Evolutionary conservation across 1,140 invertebrate genomes (phyloP), one percentile per base, ranked within the genome.

Genomic region (Metopolophium dirhodum): DNA sequence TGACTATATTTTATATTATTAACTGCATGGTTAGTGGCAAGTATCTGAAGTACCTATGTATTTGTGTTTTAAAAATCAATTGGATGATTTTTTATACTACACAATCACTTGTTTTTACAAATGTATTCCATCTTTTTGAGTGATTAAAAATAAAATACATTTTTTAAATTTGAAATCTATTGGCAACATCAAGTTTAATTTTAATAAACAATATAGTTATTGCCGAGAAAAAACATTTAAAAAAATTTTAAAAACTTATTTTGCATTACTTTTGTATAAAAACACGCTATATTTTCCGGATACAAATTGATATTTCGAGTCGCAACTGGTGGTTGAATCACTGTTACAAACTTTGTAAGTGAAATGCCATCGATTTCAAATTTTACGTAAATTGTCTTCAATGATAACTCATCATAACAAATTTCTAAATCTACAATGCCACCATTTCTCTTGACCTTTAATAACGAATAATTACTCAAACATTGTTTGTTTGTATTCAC

Each of bases 361-460:
- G 30, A 77, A 18, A 77, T 18, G 0, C 61, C 30, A 35, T 77
- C 61, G 4, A 77, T 77, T 77, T 77, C 61, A 77, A 77, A 77
- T 77, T 77, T 77, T n/a, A 77, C 61, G 14, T 77, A 77, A n/a
- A 77, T n/a, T 77, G 61, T 77, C n/a, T n/a, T 77, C n/a, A 77
- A 18, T 77, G 14, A 77, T n/a, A 77, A n/a, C 14, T 77, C 30
- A 18, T 77, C 61, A 35, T n/a, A 77, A 77, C 61, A 77, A 77
- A 77, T 77, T 77, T 77, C 61, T 4, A 77, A 77, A 77, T 77
- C n/a, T 4, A 77, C 14, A 77, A 77, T 77, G 14, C 61, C 61
- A 14, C 61, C 30, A 30, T 77, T 77, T 77, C 61, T 77, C 14
- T 77, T 77, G 7, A 77, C 61, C 18, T 77, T 77, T 77, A 77